Evolutionary conservation across 1,140 invertebrate genomes (phyloP), one percentile per base, ranked within the genome.

Genomic region (Pissodes strobi): DNA sequence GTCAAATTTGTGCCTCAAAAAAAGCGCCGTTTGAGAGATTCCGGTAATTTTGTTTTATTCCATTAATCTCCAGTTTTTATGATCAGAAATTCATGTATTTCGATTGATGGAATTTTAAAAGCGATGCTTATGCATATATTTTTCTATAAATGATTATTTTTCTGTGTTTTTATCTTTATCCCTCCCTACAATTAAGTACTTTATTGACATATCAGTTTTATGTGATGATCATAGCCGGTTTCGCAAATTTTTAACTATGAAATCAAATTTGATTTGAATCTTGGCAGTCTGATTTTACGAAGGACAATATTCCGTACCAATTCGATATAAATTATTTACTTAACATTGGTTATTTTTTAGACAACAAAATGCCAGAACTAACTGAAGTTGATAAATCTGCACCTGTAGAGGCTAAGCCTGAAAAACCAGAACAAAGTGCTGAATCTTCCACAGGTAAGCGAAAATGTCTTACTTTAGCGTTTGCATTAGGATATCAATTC

Each of bases 361-460:
- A 8, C 48, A 9, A 64, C n/a, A 73, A 30, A 62, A 93, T 93
- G 91, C 91, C 91, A 49, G 91, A 94, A 85, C 80, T 92, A 18
- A 92, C 89, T 61, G 91, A 93, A 85, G 80, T 92, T 17, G 89
- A 92, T 74, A 90, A 90, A 77, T 82, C 85, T 1, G 82, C 86
- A 19, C 85, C 88, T 39, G 82, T 85, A 64, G 81, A 83, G 59
- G 81, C 79, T 13, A 86, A 79, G 75, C 87, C 79, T 82, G 90
- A 87, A 69, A 86, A 79, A 75, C 87, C 79, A 82, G 90, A 87
- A 69, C 84, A 86, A 69, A 87, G 85, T 61, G 55, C 63, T 10
- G 87, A 87, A 66, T 87, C 85, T 39, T 87, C 86, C 1, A 89
- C 88, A 61, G 61, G 52, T 56, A 56, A 41, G n/a, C 21, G 12